These are phyloP conservation scores for Drosophila prosaltans DNA, from an alignment of 1,140 invertebrate species.

Conservation along the genomic window DNA sequence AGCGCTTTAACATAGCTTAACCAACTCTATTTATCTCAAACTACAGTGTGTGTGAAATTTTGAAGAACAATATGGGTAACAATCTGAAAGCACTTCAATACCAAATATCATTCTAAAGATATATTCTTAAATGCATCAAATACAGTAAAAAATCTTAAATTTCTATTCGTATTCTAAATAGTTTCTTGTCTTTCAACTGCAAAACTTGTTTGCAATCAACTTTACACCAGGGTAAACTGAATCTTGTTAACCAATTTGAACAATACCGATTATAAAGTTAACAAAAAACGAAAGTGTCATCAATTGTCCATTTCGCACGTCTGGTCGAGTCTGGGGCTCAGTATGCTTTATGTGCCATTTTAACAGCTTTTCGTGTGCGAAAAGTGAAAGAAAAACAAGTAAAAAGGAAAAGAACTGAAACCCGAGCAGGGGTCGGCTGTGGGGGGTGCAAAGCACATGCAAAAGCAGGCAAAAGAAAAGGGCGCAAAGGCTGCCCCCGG, in stretches of 20 bases:
- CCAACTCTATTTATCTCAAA: too few species aligned
- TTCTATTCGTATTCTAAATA: too few species aligned
- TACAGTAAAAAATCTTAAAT: too few species aligned
- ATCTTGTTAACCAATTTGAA: not conserved
- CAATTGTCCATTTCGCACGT: constrained; percentile 13
- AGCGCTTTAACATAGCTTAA: too few species aligned
- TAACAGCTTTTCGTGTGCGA: constrained; percentile 36
- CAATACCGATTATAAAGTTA: not conserved
- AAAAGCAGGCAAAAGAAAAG: not conserved
- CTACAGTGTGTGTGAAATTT: too few species aligned
- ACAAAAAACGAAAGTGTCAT: constrained; percentile 5
- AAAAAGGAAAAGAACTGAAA: constrained; percentile 24
- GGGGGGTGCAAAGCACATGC: not conserved
- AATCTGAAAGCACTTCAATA: too few species aligned
- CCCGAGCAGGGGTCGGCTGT: not conserved
- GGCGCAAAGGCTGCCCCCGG: not conserved
- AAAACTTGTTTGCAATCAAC: too few species aligned
- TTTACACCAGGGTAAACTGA: not conserved
- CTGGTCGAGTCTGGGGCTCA: not conserved
- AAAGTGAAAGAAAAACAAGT: constrained; percentile 35
- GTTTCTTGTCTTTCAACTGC: too few species aligned
- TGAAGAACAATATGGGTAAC: too few species aligned
- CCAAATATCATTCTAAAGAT: too few species aligned
- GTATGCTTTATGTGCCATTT: constrained; percentile 17
- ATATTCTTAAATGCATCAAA: too few species aligned